These are phyloP conservation scores for Entomyzon cyanotis DNA, from an alignment of 2,113 vertebrate species.

Conservation along the genomic window DNA sequence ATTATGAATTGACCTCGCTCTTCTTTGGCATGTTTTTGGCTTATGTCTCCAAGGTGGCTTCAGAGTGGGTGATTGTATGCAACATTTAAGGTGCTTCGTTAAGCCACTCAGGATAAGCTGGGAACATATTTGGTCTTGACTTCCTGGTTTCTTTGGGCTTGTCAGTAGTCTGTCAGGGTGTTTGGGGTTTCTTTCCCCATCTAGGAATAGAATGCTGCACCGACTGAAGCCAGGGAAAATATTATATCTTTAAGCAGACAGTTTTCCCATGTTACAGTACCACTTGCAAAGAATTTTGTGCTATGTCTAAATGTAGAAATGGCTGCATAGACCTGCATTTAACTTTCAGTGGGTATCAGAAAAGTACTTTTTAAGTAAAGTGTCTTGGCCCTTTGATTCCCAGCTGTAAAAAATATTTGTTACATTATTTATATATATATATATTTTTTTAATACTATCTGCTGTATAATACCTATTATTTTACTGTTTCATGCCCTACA, in stretches of 20 bases:
- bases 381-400: conserved; percentile 50
- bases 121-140: not conserved
- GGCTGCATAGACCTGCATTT: conserved; percentile 15
- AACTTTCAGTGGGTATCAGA: conserved; percentile 39
- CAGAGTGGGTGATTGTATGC: not conserved
- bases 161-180: not conserved
- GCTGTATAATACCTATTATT: conserved; percentile 37
- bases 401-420: conserved; percentile 35
- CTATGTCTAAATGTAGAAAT: conserved; percentile 1
- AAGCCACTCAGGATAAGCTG: not conserved
- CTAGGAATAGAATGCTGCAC: not conserved
- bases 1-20: not conserved
- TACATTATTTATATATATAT: not conserved
- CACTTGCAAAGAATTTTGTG: conserved; percentile 12
- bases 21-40: not conserved
- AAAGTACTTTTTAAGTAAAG: conserved; percentile 42
- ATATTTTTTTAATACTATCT: not conserved
- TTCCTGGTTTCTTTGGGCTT: not conserved
- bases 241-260: not conserved
- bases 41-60: not conserved
- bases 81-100: not conserved
- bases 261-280: not conserved
- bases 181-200: not conserved
- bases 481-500: conserved; percentile 50
- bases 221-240: not conserved